Conservation (phyloP, 2,797 vertebrate genomes). For the Basileuterus tristriatus region DNA sequence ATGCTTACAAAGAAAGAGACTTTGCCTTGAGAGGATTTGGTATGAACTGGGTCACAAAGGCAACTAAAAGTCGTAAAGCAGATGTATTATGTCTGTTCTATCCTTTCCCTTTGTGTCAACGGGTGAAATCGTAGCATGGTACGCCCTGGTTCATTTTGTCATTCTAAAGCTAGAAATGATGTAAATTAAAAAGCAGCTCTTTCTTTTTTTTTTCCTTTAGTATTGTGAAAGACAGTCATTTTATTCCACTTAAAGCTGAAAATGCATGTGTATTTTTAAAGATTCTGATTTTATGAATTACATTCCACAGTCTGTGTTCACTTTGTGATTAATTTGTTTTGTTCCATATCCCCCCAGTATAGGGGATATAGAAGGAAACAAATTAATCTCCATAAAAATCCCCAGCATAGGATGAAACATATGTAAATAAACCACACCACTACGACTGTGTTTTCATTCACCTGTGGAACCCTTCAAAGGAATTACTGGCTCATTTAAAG, state of each 20-base stretch:
- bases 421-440: not conserved
- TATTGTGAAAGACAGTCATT: not conserved
- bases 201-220: not conserved
- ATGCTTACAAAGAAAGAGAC: slow-evolving; percentile 54
- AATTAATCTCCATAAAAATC: not conserved
- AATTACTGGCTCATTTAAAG: not conserved
- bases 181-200: slow-evolving; percentile 40
- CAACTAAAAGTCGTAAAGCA: slow-evolving; percentile 71
- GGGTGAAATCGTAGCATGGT: slow-evolving; percentile 75
- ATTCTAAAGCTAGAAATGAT: slow-evolving; percentile 60
- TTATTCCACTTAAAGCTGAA: not conserved
- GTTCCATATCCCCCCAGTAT: not conserved
- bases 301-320: not conserved
- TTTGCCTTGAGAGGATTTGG: slow-evolving; percentile 62
- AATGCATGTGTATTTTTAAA: not conserved
- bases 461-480: not conserved
- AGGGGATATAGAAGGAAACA: not conserved
- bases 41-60: slow-evolving; percentile 73
- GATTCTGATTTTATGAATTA: not conserved
- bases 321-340: not conserved
- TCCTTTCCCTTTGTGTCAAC: slow-evolving; percentile 69
- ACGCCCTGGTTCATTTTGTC: slow-evolving; percentile 72
- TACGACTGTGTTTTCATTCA: not conserved
- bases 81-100: slow-evolving; percentile 78
- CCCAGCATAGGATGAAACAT: not conserved